Evolutionary conservation across 2,888 invertebrate genomes (phyloP).

Genomic region (Pachydiplax longipennis): DNA sequence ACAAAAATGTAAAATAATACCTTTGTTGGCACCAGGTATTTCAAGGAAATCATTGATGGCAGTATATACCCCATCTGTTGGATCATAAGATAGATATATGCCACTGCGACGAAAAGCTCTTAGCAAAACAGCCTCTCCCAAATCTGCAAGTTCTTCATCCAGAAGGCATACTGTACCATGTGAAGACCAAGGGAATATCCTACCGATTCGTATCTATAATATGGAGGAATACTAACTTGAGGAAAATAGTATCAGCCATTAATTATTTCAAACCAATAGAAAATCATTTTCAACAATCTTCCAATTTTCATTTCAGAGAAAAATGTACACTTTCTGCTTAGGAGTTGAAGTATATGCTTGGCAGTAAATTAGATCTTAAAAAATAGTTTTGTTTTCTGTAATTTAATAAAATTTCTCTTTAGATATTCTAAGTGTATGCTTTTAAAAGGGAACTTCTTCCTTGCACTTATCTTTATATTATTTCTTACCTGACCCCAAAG

Average conservation of each 20-base stretch:
- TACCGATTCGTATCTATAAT: constrained; percentile 59
- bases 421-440: too few relatives aligned
- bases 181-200: constrained; percentile 65
- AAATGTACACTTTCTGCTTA: too few relatives aligned
- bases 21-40: not conserved
- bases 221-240: too few relatives aligned
- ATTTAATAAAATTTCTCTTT: too few relatives aligned
- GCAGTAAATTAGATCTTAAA: too few relatives aligned
- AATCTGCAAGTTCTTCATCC: constrained; percentile 59
- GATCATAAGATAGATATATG: constrained; percentile 61
- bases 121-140: constrained; percentile 62
- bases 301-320: too few relatives aligned
- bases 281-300: too few relatives aligned
- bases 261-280: too few relatives aligned
- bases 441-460: too few relatives aligned
- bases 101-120: constrained; percentile 62
- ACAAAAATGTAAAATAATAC: not conserved
- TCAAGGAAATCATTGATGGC: constrained; percentile 55
- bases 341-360: too few relatives aligned
- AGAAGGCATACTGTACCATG: constrained; percentile 64
- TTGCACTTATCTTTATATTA: not conserved
- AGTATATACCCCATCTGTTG: constrained; percentile 63
- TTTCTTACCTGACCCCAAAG: constrained; percentile 63
- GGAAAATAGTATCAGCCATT: too few relatives aligned
- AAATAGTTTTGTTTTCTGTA: too few relatives aligned